Base-by-base conservation (phyloP, 1,140 invertebrate genomes). In the Phymastichus coffea region DNA sequence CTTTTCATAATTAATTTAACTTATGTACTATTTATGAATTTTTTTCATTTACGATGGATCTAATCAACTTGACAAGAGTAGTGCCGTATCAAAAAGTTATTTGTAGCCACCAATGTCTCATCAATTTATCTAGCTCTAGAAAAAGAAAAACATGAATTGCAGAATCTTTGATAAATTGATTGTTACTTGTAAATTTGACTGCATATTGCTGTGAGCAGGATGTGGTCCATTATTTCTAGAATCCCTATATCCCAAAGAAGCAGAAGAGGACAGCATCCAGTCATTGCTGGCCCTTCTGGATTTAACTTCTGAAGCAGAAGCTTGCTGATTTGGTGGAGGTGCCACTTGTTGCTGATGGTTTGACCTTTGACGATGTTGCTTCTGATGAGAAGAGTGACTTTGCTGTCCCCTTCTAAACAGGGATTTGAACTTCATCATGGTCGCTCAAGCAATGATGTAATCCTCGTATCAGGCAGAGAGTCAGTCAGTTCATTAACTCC, bases 401-500 rank as follows among this genome's bases (percentile, higher is more conserved):
- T 69, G 76, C 64, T 78, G 77, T 68, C 87, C 87, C 85, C 87
- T 88, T 82, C 87, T 87, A 81, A 89, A 89, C 73, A 89, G 83
- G 71, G 87, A 89, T 85, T 89, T 89, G 76, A 89, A 86, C 84
- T 89, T 89, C 85, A 89, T 89, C 87, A 88, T 88, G 80, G 83
- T 85, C 80, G 74, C 73, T 68, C 61, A 62, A n/a, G n/a, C 67
- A 58, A 63, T 61, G 49, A 40, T 63, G 47, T 61, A 53, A 65
- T 67, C 46, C 47, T 57, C 26, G 23, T 28, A 38, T 46, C 22
- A 14, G 30, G 19, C 52, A 56, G n/a, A n/a, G n/a, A n/a, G 52
- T 49, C 59, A 61, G 55, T 55, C 37, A 56, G 51, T 57, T 57
- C 60, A 62, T 62, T 52, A 62, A 62, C 53, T 51, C 46, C 25